phyloP scores from a whole-genome alignment of 1,140 invertebrate genomes.

The Calycopis cecrops region DNA sequence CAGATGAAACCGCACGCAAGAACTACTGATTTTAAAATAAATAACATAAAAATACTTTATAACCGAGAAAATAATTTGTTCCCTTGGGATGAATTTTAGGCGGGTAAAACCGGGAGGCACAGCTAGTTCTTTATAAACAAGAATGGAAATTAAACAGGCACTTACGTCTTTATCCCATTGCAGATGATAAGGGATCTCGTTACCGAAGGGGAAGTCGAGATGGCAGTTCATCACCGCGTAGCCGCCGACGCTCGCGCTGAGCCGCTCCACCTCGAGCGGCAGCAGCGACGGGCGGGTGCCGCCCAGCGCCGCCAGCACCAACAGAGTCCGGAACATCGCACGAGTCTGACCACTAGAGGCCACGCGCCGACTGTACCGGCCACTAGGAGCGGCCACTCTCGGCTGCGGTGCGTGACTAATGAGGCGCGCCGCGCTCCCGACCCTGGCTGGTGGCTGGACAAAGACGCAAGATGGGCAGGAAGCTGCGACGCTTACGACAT shows the following conservation, averaged over 20 bases:
- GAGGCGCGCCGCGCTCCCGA: slow-evolving; percentile 11
- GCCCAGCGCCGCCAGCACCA: slow-evolving; percentile 21
- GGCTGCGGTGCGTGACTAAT: slow-evolving; percentile 18
- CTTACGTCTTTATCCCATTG: slow-evolving; percentile 94
- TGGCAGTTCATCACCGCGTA: slow-evolving; percentile 92
- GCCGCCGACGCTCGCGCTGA: slow-evolving; percentile 89
- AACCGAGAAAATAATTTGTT: no score
- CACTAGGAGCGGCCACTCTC: slow-evolving; percentile 20
- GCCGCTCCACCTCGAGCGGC: slow-evolving; percentile 70
- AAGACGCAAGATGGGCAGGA: slow-evolving; percentile 29
- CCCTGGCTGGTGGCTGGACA: background rate
- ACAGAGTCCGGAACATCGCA: slow-evolving; percentile 74
- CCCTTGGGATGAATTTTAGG: no score
- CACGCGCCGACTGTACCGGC: slow-evolving; percentile 10
- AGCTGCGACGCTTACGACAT: slow-evolving; percentile 23
- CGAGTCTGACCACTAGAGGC: slow-evolving; percentile 68
- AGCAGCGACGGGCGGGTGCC: slow-evolving; percentile 29
- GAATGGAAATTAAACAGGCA: slow-evolving; percentile 26
- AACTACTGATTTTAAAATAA: no score
- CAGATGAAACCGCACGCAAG: no score
- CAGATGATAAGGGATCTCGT: slow-evolving; percentile 90
- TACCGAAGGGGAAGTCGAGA: slow-evolving; percentile 91
- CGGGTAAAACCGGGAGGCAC: no score
- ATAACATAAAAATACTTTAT: no score
- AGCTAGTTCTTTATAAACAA: background rate